phyloP scores from a whole-genome alignment of 2,888 invertebrate species.

The Loripinus fragilis region DNA sequence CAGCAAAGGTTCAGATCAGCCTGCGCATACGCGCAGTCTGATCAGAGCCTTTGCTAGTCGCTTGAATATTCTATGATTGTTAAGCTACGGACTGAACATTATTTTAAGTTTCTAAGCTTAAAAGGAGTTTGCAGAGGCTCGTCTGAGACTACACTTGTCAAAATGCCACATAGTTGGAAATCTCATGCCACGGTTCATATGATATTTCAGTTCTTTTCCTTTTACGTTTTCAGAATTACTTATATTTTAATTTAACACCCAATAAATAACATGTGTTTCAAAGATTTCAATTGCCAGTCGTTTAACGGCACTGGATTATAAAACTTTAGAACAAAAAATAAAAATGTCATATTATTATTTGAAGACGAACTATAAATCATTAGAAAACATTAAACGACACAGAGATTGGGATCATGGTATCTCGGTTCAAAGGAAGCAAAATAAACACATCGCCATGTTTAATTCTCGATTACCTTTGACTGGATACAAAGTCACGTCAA shows the following conservation, averaged over 20 bases:
- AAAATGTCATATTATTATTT: constrained; percentile 16
- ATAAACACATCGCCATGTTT: constrained; percentile 18
- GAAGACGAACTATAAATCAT: constrained; percentile 29
- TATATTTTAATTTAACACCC: constrained; percentile 8
- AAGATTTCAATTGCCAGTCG: neutral
- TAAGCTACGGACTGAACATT: too few species aligned
- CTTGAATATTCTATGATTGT: too few species aligned
- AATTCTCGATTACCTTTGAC: constrained; percentile 18
- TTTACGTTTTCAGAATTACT: neutral
- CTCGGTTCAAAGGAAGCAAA: constrained; percentile 15
- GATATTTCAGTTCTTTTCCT: too few species aligned
- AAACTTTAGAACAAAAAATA: neutral
- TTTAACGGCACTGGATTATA: neutral
- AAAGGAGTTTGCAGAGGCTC: too few species aligned
- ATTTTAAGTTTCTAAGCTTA: too few species aligned
- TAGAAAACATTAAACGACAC: constrained; percentile 48
- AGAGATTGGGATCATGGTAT: constrained; percentile 16
- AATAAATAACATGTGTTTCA: constrained; percentile 12
- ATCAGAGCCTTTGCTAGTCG: too few species aligned
- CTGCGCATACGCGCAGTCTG: too few species aligned
- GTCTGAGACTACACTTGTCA: too few species aligned
- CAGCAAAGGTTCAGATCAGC: too few species aligned
- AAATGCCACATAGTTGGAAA: too few species aligned
- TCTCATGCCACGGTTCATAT: too few species aligned
- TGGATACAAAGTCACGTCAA: constrained; percentile 35